phyloP scores from a whole-genome alignment of 1,140 invertebrate species.

The Grapholita molesta region DNA sequence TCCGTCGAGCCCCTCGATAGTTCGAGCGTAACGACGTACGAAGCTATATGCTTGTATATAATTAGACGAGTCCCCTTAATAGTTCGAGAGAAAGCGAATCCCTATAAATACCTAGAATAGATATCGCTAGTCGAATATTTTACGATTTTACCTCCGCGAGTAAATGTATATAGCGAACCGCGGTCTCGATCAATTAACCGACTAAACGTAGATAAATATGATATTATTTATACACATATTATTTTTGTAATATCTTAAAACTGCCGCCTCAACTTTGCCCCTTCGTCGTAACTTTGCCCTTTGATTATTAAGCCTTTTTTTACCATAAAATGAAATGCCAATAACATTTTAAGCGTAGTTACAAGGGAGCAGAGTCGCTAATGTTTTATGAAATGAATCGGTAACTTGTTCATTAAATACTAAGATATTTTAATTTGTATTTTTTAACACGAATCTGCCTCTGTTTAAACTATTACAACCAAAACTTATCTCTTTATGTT shows the following conservation, averaged over 20 bases:
- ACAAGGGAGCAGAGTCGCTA: background rate
- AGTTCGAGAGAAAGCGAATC: background rate
- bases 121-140: slow-evolving; percentile 8
- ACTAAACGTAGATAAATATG: background rate
- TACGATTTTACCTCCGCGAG: background rate
- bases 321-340: background rate
- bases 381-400: background rate
- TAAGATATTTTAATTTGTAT: background rate
- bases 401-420: background rate
- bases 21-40: no score
- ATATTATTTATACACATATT: background rate
- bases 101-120: slow-evolving; percentile 9
- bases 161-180: background rate
- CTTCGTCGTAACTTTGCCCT: background rate
- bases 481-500: background rate
- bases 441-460: background rate
- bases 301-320: background rate
- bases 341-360: background rate
- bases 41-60: no score
- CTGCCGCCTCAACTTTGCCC: background rate
- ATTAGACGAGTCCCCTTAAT: no score
- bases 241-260: background rate
- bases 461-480: background rate
- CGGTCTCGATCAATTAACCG: background rate
- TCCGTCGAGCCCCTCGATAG: no score